Evolutionary conservation across 2,113 vertebrate species (phyloP).

Genomic region (Psammodynastes pulverulentus): DNA sequence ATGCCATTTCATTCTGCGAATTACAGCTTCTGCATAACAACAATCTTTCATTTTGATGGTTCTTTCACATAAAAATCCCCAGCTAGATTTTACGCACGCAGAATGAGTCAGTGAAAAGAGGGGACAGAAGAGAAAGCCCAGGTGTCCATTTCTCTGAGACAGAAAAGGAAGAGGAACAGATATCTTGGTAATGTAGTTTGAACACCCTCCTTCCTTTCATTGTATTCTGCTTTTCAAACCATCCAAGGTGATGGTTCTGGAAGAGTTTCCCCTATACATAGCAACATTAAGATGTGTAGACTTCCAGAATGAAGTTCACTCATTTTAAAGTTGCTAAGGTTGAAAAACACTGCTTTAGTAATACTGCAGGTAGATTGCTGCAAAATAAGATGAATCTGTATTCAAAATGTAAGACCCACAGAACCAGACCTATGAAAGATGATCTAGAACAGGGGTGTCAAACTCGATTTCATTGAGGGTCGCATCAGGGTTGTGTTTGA

Average conservation of each 20-base stretch:
- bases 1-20: conserved; percentile 78
- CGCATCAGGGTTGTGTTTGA: too few species aligned
- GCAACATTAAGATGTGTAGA: not conserved
- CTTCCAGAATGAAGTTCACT: not conserved
- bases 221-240: conserved; percentile 38
- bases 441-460: not conserved
- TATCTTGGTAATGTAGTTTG: conserved; percentile 60
- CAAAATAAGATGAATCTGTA: not conserved
- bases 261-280: not conserved
- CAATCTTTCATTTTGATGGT: conserved; percentile 79
- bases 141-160: not conserved
- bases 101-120: conserved; percentile 20
- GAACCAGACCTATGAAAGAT: not conserved
- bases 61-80: conserved; percentile 79
- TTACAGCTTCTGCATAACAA: conserved; percentile 87
- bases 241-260: conserved; percentile 12
- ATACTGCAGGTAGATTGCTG: not conserved
- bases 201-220: conserved; percentile 49
- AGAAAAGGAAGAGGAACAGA: conserved; percentile 81
- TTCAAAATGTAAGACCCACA: not conserved
- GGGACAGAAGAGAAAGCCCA: not conserved
- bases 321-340: not conserved
- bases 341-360: not conserved
- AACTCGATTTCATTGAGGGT: too few species aligned
- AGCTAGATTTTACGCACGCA: conserved; percentile 40